These are phyloP conservation scores for Oscheius sp. DNA, from an alignment of 2,888 invertebrate species.

Conservation along the genomic window DNA sequence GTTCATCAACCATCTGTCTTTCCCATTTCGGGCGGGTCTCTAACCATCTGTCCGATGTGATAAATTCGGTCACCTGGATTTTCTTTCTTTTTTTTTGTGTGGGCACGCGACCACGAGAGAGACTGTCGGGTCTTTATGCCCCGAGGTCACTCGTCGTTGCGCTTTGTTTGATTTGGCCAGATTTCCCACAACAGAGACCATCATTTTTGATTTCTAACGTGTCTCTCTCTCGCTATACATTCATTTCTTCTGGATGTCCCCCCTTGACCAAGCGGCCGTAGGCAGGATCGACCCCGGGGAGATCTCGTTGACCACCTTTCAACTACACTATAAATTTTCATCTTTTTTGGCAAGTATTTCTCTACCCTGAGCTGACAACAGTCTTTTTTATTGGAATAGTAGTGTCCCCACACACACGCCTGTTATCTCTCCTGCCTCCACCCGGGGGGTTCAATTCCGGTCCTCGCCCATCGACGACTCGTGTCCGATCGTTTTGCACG, in stretches of 20 bases:
- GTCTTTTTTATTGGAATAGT: too few relatives aligned
- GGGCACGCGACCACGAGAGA: conserved; percentile 7
- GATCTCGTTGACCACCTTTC: background rate
- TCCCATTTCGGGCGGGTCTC: too few relatives aligned
- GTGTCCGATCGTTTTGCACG: conserved; percentile 33
- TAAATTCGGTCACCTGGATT: background rate
- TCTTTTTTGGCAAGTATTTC: background rate
- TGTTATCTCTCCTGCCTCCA: conserved; percentile 1
- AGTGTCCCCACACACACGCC: background rate
- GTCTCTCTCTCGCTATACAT: too few relatives aligned
- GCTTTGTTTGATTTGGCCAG: conserved; percentile 32
- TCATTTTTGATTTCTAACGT: too few relatives aligned
- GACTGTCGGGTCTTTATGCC: background rate
- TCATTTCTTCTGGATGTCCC: too few relatives aligned
- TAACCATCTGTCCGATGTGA: too few relatives aligned
- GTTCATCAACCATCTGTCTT: too few relatives aligned
- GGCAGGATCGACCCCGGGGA: too few relatives aligned
- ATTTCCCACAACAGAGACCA: conserved; percentile 8
- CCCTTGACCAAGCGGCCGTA: too few relatives aligned
- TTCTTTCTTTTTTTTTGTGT: conserved; percentile 17
- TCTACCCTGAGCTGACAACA: too few relatives aligned
- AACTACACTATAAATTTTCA: background rate
- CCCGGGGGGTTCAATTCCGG: conserved; percentile 25
- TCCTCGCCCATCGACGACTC: conserved; percentile 10
- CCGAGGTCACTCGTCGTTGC: conserved; percentile 20